phyloP scores from a whole-genome alignment of 2,113 vertebrate species.

The Nyctereutes procyonoides region DNA sequence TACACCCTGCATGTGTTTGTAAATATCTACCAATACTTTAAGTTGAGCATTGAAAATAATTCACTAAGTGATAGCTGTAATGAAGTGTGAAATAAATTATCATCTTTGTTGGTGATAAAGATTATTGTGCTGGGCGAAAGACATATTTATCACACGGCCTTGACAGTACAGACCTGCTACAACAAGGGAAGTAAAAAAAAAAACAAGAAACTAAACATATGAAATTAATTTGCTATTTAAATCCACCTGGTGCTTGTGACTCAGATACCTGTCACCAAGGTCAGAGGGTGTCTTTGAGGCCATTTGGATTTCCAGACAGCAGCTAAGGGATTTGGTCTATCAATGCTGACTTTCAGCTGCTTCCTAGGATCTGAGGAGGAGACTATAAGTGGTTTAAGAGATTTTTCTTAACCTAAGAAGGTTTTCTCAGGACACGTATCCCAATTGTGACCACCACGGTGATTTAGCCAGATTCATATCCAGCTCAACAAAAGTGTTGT shows the following conservation, averaged over 20 bases:
- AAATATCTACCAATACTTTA: slow-evolving; percentile 67
- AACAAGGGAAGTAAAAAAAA: not conserved
- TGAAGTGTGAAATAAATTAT: slow-evolving; percentile 74
- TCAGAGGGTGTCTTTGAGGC: not conserved
- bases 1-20: slow-evolving; percentile 36
- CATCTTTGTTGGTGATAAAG: slow-evolving; percentile 50
- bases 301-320: not conserved
- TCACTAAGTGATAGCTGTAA: slow-evolving; percentile 69
- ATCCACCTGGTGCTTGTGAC: not conserved
- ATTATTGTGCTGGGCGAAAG: slow-evolving; percentile 59
- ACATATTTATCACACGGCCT: slow-evolving; percentile 49
- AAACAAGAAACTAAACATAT: not conserved
- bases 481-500: not conserved
- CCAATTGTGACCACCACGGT: not conserved
- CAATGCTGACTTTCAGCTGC: not conserved
- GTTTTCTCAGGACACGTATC: not conserved
- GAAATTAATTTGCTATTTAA: slow-evolving; percentile 18
- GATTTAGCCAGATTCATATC: not conserved
- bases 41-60: slow-evolving; percentile 71
- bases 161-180: not conserved
- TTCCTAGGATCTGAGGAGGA: not conserved
- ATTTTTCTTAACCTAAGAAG: not conserved
- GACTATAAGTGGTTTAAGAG: not conserved
- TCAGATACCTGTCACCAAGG: not conserved
- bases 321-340: not conserved